Base-by-base conservation (phyloP, 37 sponge, comb jelly and placozoan genomes). In the Oscarella lobularis region DNA sequence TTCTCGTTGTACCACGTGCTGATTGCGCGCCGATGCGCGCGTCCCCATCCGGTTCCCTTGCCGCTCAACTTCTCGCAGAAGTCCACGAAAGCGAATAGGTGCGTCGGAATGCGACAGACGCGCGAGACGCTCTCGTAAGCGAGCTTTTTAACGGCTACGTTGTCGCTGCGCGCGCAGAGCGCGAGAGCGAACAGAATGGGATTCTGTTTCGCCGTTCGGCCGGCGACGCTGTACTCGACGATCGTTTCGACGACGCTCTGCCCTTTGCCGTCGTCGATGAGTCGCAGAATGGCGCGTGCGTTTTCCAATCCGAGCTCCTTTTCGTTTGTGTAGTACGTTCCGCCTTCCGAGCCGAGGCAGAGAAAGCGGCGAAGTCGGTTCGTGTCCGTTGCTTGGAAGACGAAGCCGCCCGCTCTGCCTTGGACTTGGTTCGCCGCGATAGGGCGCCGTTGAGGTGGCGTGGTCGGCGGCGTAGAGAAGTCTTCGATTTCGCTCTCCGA, bases 91-190 rank as follows among this genome's bases (percentile, higher is more conserved):
- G 85, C 55, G 31, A 88, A 85, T 0, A 85, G 80, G 65, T 85
- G 85, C n/a, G 85, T 85, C 20, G 89, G 85, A 54, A 85, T 88
- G 6, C 85, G 82, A 74, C 85, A 85, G 2, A 85, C 83, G 66
- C 75, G 67, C 27, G 38, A 32, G 38, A 87, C 73, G 33, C 81
- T 81, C 6, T 76, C 81, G 78, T 87, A 87, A 0, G 88, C 88
- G n/a, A 78, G 81, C 34, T 68, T 75, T 74, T 87, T 87, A n/a
- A 80, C 80, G 4, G 76, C 81, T 14, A 34, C 14, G 34, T 87
- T 75, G 0, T 74, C 75, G 1, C 68, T 75, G 38, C 88, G 71
- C 2, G 88, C 88, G 73, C 88, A 87, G 9, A 87, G 41, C 6
- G 88, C 88, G 2, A 87, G 84, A 55, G 84, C 77, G 33, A 87